Evolutionary conservation across 2,113 vertebrate species (phyloP).

Genomic region (Oplegnathus fasciatus): DNA sequence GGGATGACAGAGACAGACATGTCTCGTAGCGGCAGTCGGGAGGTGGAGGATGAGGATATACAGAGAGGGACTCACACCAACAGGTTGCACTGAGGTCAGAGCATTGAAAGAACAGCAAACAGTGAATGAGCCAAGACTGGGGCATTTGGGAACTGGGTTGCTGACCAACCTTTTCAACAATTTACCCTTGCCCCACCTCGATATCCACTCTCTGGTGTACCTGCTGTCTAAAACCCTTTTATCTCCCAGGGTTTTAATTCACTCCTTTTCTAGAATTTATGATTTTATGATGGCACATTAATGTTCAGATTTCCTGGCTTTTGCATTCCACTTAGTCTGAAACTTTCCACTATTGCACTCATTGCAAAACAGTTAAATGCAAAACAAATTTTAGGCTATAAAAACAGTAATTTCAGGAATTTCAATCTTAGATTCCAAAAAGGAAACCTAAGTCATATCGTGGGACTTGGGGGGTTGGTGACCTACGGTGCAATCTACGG

Average conservation of each 20-base stretch:
- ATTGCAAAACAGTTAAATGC: not conserved
- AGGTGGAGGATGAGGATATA: conserved; percentile 59
- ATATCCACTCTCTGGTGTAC: not conserved
- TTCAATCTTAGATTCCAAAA: not conserved
- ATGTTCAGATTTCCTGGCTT: conserved; percentile 13
- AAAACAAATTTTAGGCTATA: not conserved
- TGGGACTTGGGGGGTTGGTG: not conserved
- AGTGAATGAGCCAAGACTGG: conserved; percentile 34
- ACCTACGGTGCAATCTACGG: not conserved
- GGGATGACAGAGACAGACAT: conserved; percentile 62
- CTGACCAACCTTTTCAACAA: conserved; percentile 19
- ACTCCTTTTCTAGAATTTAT: not conserved
- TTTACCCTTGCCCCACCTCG: conserved; percentile 48
- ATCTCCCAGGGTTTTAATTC: not conserved
- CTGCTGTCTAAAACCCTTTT: not conserved
- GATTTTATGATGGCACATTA: not conserved
- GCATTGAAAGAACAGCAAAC: conserved; percentile 49
- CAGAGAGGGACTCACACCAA: conserved; percentile 30
- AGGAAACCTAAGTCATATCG: not conserved
- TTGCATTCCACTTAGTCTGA: not conserved
- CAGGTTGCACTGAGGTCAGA: conserved; percentile 72
- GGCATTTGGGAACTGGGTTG: conserved; percentile 16
- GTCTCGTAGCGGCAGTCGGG: conserved; percentile 31
- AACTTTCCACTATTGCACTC: not conserved
- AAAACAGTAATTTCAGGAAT: not conserved